Evolutionary conservation across 2,113 vertebrate species (phyloP).

Genomic region (Podarcis muralis): DNA sequence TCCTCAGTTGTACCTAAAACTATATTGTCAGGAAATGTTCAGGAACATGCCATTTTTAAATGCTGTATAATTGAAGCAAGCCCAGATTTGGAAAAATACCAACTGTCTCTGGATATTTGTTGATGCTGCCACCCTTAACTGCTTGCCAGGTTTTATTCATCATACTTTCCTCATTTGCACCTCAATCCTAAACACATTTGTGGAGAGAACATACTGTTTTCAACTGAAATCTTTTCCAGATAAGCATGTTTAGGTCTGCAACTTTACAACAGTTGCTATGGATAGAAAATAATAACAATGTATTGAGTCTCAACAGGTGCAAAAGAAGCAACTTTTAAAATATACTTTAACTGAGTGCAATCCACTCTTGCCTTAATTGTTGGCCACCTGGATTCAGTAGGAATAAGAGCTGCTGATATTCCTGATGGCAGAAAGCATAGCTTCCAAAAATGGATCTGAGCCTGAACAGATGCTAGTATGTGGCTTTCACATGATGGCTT

Average conservation of each 20-base stretch:
- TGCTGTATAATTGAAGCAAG: not conserved
- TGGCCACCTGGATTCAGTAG: too few species aligned
- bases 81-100: not conserved
- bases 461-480: not conserved
- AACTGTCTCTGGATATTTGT: not conserved
- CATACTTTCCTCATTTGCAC: accelerated
- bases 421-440: too few species aligned
- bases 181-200: not conserved
- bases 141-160: not conserved
- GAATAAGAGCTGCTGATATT: too few species aligned
- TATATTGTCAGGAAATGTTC: not conserved
- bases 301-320: not conserved
- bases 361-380: not conserved
- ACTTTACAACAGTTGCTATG: not conserved
- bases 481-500: not conserved
- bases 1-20: not conserved
- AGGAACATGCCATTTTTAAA: accelerated
- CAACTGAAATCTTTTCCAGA: not conserved
- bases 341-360: too few species aligned
- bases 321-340: too few species aligned
- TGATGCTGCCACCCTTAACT: accelerated
- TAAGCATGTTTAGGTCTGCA: not conserved
- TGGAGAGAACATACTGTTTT: not conserved
- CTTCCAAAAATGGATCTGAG: not conserved
- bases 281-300: not conserved